Conservation (phyloP, 1,140 invertebrate genomes). For the Apis laboriosa region DNA sequence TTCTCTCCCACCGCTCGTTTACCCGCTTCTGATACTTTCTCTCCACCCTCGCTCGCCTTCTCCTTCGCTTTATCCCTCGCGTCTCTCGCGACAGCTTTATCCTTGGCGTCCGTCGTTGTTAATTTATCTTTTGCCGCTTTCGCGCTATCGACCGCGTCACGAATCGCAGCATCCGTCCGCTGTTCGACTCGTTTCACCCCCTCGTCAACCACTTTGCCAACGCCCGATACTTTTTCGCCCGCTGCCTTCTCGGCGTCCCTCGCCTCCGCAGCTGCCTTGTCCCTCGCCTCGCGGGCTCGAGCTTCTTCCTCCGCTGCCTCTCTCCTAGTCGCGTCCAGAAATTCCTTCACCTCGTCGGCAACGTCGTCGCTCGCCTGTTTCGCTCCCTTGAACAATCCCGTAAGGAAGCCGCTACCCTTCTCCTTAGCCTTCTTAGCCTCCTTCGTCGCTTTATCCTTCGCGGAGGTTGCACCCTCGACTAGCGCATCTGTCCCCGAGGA, state of each 20-base stretch:
- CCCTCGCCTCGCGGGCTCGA: constrained; percentile 29
- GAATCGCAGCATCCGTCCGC: neutral
- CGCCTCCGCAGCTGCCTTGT: constrained; percentile 14
- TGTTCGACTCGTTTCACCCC: constrained; percentile 24
- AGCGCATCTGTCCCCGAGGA: constrained; percentile 7
- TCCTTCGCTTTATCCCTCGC: constrained; percentile 41
- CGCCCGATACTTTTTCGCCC: constrained; percentile 32
- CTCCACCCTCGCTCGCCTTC: constrained; percentile 21
- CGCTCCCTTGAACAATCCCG: constrained; percentile 47
- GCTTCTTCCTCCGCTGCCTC: constrained; percentile 57
- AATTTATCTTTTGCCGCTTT: constrained; percentile 24
- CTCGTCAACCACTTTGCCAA: constrained; percentile 24
- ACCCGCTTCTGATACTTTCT: constrained; percentile 22
- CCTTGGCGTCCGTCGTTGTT: constrained; percentile 10
- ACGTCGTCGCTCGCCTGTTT: constrained; percentile 46
- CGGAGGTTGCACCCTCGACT: constrained; percentile 23
- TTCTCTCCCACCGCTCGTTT: constrained; percentile 31
- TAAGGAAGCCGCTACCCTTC: constrained; percentile 41
- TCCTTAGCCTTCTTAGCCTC: constrained; percentile 62
- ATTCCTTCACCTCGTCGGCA: constrained; percentile 42
- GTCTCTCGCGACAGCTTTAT: constrained; percentile 40
- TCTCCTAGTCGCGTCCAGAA: constrained; percentile 53
- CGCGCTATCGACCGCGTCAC: neutral
- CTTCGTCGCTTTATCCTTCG: constrained; percentile 49
- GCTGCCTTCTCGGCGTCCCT: constrained; percentile 49